These are phyloP conservation scores for Lycocerus yunnanus DNA, from an alignment of 2,888 invertebrate species.

Conservation along the genomic window DNA sequence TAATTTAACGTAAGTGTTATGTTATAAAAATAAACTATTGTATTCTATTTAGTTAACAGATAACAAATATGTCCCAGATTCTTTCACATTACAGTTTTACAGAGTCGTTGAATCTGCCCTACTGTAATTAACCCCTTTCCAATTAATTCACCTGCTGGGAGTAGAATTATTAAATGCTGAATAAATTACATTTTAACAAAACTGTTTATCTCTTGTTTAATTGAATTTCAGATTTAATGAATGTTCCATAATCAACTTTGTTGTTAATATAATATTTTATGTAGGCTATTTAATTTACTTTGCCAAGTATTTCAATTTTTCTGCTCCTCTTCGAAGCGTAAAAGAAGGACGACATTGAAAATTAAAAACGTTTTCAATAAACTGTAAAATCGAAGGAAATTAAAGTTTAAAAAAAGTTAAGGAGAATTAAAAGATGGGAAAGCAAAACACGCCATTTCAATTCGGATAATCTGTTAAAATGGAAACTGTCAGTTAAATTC, in stretches of 20 bases:
- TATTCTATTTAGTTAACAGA: no score
- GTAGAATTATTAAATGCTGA: constrained; percentile 30
- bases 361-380: constrained; percentile 10
- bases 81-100: constrained; percentile 21
- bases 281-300: constrained; percentile 2
- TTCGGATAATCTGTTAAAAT: constrained; percentile 22
- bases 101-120: constrained; percentile 9
- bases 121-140: constrained; percentile 29
- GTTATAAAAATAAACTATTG: no score
- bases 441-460: constrained; percentile 24
- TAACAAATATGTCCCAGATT: constrained; percentile 9
- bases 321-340: neutral
- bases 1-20: no score
- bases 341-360: neutral
- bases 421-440: constrained; percentile 24
- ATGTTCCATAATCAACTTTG: constrained; percentile 27
- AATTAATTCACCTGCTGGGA: constrained; percentile 31
- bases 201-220: constrained; percentile 32
- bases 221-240: constrained; percentile 31
- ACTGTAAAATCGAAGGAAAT: constrained; percentile 19
- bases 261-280: constrained; percentile 24
- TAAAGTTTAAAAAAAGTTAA: constrained; percentile 23
- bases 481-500: constrained; percentile 22
- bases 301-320: constrained; percentile 5
- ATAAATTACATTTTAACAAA: constrained; percentile 32